A percentile compares a stretch with the other conserved stretches of the same genome.
phyloP scores from a whole-genome alignment of 2,797 vertebrate species.

The Tolypeutes matacus region DNA sequence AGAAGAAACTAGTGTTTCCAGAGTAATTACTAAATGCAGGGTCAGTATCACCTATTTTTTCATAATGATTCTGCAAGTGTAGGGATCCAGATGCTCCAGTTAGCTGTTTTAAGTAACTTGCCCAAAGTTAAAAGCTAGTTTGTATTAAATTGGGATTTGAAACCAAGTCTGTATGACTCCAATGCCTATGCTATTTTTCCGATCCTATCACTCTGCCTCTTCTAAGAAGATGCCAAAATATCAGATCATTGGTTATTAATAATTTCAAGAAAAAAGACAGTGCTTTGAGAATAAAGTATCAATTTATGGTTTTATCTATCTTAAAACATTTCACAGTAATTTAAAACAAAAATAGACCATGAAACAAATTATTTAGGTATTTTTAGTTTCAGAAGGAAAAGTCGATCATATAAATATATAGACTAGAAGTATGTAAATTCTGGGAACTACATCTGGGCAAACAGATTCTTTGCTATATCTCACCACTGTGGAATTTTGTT shows the following conservation, averaged over 20 bases:
- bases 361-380: conserved; percentile 40
- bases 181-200: conserved; percentile 48
- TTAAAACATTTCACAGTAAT: conserved; percentile 55
- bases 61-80: conserved; percentile 36
- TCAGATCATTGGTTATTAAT: background rate
- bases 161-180: conserved; percentile 20
- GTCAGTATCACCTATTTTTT: background rate
- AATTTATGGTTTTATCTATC: conserved; percentile 20
- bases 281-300: conserved; percentile 53
- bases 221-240: conserved; percentile 51
- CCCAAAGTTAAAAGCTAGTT: conserved; percentile 63
- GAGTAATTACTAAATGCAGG: background rate
- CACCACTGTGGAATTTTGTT: conserved; percentile 25
- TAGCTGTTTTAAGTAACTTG: conserved; percentile 63
- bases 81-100: background rate
- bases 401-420: background rate
- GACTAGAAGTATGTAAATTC: background rate
- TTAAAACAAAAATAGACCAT: conserved; percentile 56
- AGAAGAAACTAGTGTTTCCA: conserved; percentile 33
- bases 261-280: conserved; percentile 35
- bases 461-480: conserved; percentile 15
- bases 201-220: background rate
- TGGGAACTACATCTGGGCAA: background rate
- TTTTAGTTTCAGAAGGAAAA: conserved; percentile 60
- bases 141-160: conserved; percentile 34